These are phyloP conservation scores for Notothenia coriiceps DNA, from an alignment of 2,113 vertebrate species.

Conservation along the genomic window DNA sequence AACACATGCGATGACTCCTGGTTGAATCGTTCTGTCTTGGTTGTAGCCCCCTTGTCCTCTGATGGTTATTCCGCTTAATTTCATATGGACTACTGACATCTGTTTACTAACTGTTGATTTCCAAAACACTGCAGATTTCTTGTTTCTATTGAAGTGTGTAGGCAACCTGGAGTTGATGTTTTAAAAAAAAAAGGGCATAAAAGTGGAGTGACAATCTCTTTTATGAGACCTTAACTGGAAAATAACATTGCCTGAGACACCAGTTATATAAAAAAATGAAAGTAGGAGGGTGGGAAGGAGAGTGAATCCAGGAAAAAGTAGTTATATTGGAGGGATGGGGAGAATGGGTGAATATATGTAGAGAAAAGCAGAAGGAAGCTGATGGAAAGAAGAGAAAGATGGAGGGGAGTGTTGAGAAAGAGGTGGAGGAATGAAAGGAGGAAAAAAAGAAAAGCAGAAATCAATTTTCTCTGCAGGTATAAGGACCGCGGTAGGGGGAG, in stretches of 20 bases:
- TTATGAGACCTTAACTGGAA: conserved; percentile 49
- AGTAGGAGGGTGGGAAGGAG: conserved; percentile 23
- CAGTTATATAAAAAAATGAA: conserved; percentile 23
- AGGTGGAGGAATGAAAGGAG: conserved; percentile 21
- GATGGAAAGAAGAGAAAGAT: conserved; percentile 8
- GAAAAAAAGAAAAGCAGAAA: conserved; percentile 56
- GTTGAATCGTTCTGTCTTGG: neutral
- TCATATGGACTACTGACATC: neutral
- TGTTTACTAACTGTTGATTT: conserved; percentile 16
- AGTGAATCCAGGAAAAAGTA: conserved; percentile 36
- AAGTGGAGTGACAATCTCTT: conserved; percentile 42
- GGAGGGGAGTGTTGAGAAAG: neutral
- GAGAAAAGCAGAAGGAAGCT: conserved; percentile 21
- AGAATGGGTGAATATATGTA: conserved; percentile 28
- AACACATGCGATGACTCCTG: neutral
- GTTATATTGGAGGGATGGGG: conserved; percentile 32
- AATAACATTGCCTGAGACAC: conserved; percentile 47
- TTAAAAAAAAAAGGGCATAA: conserved; percentile 20
- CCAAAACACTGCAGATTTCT: conserved; percentile 9
- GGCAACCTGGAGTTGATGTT: conserved; percentile 19
- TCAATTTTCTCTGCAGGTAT: conserved; percentile 68
- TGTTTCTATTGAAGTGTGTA: conserved; percentile 4
- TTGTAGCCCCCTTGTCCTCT: neutral
- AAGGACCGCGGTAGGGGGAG: conserved; percentile 46
- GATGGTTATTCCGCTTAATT: neutral